These are phyloP conservation scores for Melanerpes formicivorus DNA, from an alignment of 2,113 vertebrate genomes.

Conservation along the genomic window DNA sequence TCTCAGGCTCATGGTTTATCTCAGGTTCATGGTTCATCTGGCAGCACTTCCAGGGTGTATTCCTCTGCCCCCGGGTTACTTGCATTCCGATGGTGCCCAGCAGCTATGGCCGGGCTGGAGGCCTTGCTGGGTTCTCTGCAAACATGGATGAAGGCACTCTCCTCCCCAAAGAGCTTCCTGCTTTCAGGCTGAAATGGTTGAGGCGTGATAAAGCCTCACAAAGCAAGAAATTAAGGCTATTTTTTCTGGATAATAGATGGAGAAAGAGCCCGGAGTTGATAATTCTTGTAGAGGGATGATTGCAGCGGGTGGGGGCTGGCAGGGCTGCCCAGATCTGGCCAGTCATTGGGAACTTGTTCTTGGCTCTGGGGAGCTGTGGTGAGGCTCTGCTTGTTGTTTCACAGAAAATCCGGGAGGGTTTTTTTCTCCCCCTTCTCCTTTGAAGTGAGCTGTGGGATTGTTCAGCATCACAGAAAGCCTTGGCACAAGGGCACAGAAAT, in stretches of 20 bases:
- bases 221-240: not conserved
- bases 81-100: not conserved
- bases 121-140: not conserved
- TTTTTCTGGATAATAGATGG: constrained; percentile 7
- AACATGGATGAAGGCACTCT: not conserved
- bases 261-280: not conserved
- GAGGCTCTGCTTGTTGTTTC: not conserved
- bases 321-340: not conserved
- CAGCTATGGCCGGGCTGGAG: not conserved
- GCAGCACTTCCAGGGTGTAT: fast-evolving
- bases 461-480: not conserved
- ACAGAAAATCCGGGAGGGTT: not conserved
- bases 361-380: not conserved
- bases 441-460: not conserved
- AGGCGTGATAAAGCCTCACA: not conserved
- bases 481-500: not conserved
- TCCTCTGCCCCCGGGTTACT: not conserved
- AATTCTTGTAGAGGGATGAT: not conserved
- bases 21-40: not conserved
- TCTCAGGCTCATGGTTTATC: not conserved
- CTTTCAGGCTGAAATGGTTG: constrained; percentile 17
- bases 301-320: constrained; percentile 12
- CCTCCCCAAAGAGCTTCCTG: not conserved
- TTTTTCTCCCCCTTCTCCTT: fast-evolving
- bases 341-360: not conserved